phyloP scores from a whole-genome alignment of 2,888 invertebrate genomes.

The Helicoverpa assulta region DNA sequence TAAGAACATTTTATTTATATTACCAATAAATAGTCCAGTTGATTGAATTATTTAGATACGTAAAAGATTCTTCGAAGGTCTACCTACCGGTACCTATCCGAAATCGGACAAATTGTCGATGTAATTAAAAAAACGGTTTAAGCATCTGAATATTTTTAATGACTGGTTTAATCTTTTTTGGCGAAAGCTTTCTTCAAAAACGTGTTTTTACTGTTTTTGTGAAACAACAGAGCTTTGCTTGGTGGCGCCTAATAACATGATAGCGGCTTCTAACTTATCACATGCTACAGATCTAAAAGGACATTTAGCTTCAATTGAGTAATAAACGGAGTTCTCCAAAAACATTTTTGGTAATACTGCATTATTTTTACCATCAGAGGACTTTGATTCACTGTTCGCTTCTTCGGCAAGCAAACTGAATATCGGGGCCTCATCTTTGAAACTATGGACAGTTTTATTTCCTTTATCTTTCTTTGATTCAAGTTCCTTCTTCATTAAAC shows the following conservation, averaged over 20 bases:
- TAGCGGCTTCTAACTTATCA: not conserved
- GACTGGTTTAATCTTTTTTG: not conserved
- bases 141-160: not conserved
- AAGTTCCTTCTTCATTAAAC: no score
- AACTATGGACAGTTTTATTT: not conserved
- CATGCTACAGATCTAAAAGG: not conserved
- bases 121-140: no score
- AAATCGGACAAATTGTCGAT: no score
- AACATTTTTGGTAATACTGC: slow-evolving; percentile 3
- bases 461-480: not conserved
- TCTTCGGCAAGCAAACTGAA: not conserved
- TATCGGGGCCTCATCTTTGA: not conserved
- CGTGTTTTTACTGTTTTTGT: not conserved
- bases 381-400: not conserved
- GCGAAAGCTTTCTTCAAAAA: not conserved
- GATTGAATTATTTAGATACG: no score
- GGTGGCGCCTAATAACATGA: no score
- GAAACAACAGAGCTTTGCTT: no score
- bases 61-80: no score
- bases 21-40: no score
- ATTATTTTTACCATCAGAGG: not conserved
- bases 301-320: slow-evolving; percentile 52
- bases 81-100: no score
- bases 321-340: slow-evolving; percentile 49
- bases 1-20: no score